Evolutionary conservation across 1,140 invertebrate species (phyloP), one percentile per base, ranked within the genome.

Genomic region (Eumaeus atala): DNA sequence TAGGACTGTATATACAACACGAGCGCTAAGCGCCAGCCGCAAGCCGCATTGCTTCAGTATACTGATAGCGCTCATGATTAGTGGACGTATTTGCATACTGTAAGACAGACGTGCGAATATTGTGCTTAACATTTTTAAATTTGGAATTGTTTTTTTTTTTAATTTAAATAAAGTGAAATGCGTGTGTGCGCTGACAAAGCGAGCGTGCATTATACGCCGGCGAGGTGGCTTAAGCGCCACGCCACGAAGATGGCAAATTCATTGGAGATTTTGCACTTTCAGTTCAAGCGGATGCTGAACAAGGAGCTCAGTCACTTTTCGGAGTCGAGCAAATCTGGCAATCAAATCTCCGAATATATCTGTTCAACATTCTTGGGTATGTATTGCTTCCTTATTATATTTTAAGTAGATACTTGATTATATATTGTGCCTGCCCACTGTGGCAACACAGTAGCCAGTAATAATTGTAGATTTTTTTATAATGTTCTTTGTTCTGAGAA

Each of bases 211-310:
- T 74, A 70, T 52, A 67, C 72, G 36, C 68, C 81, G 11, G 68
- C 72, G 33, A 70, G 75, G 40, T 87, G 84, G 84, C 51, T 87
- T 17, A 72, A 73, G 47, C 74, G 70, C 51, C 77, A 72, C 28
- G 75, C 72, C 35, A 58, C 67, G 21, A 77, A 59, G 56, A 79
- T 87, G 78, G 78, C 78, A 55, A 64, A 80, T 53, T 87, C 84
- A 75, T 72, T 87, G 60, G 84, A 82, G 62, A 60, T 84, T 53
- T 84, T 87, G 74, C 77, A 70, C 69, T 91, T 94, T 54, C 92
- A 99, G 97, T 99, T 99, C 91, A 99, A 99, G 89, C 93, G 97
- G 86, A 98, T 99, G 96, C 92, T 99, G 78, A 99, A 99, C 90
- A 98, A 99, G 90, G 98, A 99, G 88, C 91, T 99, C 68, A 98